Percentiles rank a stretch among this genome's conserved stretches.
Evolutionary conservation across 2,888 invertebrate species (phyloP).

Genomic region (Phalera bucephala): DNA sequence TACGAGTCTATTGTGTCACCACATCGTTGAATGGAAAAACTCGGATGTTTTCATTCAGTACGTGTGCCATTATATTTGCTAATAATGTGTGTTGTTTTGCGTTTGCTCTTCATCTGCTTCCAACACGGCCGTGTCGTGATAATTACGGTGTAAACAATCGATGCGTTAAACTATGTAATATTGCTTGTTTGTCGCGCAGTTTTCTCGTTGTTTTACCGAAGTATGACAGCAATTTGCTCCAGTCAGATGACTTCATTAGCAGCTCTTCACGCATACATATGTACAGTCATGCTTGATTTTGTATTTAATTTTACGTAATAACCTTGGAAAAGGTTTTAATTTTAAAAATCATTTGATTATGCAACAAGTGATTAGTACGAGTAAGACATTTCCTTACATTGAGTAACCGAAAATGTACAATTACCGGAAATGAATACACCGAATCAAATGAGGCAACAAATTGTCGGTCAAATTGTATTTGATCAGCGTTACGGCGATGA

Average conservation of each 20-base stretch:
- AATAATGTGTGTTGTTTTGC: slow-evolving; percentile 4
- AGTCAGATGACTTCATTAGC: slow-evolving; percentile 10
- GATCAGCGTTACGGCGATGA: slow-evolving; percentile 4
- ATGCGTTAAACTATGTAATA: slow-evolving; percentile 15
- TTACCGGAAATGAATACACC: slow-evolving; percentile 13
- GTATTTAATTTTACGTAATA: too few relatives aligned
- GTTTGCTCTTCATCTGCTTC: slow-evolving; percentile 9
- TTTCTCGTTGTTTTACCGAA: slow-evolving; percentile 10
- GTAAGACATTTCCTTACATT: slow-evolving; percentile 11
- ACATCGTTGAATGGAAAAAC: slow-evolving; percentile 22
- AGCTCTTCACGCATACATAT: background rate
- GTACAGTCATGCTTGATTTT: too few relatives aligned
- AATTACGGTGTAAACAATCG: slow-evolving; percentile 23
- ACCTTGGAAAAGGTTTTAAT: too few relatives aligned
- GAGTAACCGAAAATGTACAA: slow-evolving; percentile 11
- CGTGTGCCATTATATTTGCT: slow-evolving; percentile 14
- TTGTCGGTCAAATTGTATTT: slow-evolving; percentile 9
- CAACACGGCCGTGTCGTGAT: slow-evolving; percentile 13
- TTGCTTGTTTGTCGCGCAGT: slow-evolving; percentile 18
- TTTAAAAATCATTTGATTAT: too few relatives aligned
- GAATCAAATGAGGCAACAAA: slow-evolving; percentile 14
- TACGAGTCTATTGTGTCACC: slow-evolving; percentile 19
- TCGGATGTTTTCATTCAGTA: slow-evolving; percentile 30
- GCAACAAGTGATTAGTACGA: slow-evolving; percentile 13
- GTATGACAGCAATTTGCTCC: slow-evolving; percentile 14